Evolutionary conservation across 92 coral and sea anemone species (phyloP).

Genomic region (Parazoanthus atlanticus): DNA sequence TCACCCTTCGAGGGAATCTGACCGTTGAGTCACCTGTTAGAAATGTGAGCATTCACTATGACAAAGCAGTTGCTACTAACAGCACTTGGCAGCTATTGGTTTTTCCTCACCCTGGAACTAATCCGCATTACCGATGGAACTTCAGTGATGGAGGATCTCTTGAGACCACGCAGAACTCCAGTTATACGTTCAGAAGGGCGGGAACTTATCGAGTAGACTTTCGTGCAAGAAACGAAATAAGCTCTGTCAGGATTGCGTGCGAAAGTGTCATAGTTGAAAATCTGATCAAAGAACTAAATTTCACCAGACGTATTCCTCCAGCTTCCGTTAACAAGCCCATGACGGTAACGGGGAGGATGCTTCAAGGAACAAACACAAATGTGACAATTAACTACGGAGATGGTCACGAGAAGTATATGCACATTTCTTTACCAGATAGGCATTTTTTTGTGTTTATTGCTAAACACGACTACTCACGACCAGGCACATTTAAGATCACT

Average conservation of each 20-base stretch:
- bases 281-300: background rate
- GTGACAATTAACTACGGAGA: background rate
- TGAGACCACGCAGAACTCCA: background rate
- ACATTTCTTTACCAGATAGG: background rate
- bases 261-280: background rate
- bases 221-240: background rate
- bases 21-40: background rate
- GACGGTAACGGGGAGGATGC: background rate
- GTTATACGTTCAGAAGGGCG: background rate
- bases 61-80: background rate
- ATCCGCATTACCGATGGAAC: slow-evolving; percentile 13
- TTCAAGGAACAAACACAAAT: slow-evolving; percentile 1
- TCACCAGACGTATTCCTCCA: background rate
- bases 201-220: background rate
- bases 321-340: background rate
- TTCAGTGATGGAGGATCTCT: slow-evolving; percentile 11
- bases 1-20: background rate
- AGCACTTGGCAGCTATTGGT: background rate
- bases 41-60: slow-evolving; percentile 8
- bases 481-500: slow-evolving; percentile 1
- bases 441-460: background rate
- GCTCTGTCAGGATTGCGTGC: background rate
- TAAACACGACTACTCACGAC: background rate
- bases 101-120: slow-evolving; percentile 6
- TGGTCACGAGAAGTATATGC: background rate